Evolutionary conservation across 1,140 invertebrate genomes (phyloP).

Genomic region (Calliopsis andreniformis): DNA sequence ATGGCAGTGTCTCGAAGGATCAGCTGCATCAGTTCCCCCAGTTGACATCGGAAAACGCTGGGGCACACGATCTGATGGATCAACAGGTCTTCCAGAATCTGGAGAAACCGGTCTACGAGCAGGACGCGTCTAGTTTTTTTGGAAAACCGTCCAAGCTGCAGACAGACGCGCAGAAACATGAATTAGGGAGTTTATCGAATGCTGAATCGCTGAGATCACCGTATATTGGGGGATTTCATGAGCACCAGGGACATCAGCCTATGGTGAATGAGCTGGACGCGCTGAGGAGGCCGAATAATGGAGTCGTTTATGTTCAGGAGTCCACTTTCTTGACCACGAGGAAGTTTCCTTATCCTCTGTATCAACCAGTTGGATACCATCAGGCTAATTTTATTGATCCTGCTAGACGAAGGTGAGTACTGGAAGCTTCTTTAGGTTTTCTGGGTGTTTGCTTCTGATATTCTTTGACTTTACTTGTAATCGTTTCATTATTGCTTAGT

Average conservation of each 20-base stretch:
- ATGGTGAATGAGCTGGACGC: conserved; percentile 27
- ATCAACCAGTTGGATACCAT: conserved; percentile 56
- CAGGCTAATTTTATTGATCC: conserved; percentile 12
- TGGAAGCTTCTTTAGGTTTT: too few species aligned
- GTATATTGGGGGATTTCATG: conserved; percentile 17
- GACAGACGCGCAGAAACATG: conserved; percentile 22
- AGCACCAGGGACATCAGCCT: conserved; percentile 33
- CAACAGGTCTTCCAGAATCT: conserved; percentile 30
- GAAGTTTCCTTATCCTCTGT: conserved; percentile 68
- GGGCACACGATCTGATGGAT: conserved; percentile 3
- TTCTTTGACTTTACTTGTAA: too few species aligned
- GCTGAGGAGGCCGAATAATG: conserved; percentile 60
- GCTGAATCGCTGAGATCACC: conserved; percentile 14
- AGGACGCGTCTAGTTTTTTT: conserved; percentile 4
- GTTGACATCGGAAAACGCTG: neutral
- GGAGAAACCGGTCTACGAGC: conserved; percentile 31
- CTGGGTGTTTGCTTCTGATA: too few species aligned
- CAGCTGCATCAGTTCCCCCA: neutral
- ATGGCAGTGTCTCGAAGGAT: neutral
- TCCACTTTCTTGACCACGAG: conserved; percentile 57
- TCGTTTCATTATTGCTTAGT: too few species aligned
- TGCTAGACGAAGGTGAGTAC: conserved; percentile 36
- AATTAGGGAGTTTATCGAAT: neutral
- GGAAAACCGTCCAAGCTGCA: conserved; percentile 57
- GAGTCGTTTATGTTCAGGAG: conserved; percentile 67